Conservation (phyloP, 30 jellyfish, hydroid and myxozoan species). For the Cassiopea andromeda region DNA sequence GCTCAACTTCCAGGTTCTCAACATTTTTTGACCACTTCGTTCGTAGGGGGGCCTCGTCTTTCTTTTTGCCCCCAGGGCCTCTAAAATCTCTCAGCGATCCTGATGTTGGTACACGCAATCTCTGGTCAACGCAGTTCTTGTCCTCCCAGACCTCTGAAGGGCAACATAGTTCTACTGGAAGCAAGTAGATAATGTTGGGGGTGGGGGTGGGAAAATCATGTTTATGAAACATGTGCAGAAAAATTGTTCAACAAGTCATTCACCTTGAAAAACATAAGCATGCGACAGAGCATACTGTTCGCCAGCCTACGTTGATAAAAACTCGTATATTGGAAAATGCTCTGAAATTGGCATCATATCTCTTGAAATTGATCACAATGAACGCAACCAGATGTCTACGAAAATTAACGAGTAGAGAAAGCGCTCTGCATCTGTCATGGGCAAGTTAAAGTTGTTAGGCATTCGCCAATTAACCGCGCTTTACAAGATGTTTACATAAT, state of each 20-base stretch:
- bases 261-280: not conserved
- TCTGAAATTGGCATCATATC: not conserved
- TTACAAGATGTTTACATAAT: slow-evolving; percentile 21
- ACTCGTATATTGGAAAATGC: not conserved
- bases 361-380: not conserved
- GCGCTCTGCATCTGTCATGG: slow-evolving; percentile 41
- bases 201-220: not conserved
- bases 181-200: not conserved
- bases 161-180: not conserved
- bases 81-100: too few species aligned
- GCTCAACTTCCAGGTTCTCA: too few species aligned
- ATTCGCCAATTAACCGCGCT: slow-evolving; percentile 42
- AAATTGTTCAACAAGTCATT: not conserved
- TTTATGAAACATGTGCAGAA: not conserved
- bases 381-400: not conserved
- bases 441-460: not conserved
- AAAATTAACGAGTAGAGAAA: slow-evolving; percentile 9
- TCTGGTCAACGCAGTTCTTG: not conserved
- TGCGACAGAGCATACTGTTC: not conserved
- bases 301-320: not conserved
- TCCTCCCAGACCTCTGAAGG: not conserved
- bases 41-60: too few species aligned
- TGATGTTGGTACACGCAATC: too few species aligned
- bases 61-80: too few species aligned
- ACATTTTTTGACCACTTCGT: too few species aligned